These are phyloP conservation scores for Trichonephila clavipes DNA, from an alignment of 1,140 invertebrate genomes.

Conservation along the genomic window DNA sequence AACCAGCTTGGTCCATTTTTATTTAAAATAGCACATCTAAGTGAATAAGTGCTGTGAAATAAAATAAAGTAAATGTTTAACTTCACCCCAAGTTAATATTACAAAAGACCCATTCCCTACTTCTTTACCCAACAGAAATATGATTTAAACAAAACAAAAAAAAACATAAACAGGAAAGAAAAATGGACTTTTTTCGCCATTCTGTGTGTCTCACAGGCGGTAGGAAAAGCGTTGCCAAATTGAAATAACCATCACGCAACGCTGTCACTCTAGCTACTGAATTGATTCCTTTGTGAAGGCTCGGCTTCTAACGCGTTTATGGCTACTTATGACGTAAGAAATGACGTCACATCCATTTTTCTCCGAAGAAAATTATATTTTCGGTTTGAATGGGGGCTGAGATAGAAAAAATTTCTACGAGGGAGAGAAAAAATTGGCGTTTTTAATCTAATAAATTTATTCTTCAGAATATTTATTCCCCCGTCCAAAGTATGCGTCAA, in stretches of 20 bases:
- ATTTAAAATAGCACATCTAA: too few species aligned
- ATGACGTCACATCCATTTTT: conserved; percentile 48
- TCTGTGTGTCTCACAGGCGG: background rate
- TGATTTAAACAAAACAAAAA: background rate
- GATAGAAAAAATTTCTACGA: background rate
- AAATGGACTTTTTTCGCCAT: conserved; percentile 31
- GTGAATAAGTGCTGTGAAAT: background rate
- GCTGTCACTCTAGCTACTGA: conserved; percentile 42
- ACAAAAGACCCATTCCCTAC: background rate
- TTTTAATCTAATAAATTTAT: background rate
- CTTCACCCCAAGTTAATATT: background rate
- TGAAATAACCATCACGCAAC: conserved; percentile 57
- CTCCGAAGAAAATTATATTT: conserved; percentile 12
- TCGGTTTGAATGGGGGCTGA: background rate
- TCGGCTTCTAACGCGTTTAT: background rate
- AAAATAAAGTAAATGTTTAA: background rate
- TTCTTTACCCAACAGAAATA: background rate
- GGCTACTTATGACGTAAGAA: background rate
- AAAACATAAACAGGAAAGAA: conserved; percentile 6
- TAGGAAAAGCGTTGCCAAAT: conserved; percentile 39
- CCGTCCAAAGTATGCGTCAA: background rate
- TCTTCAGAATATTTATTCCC: background rate
- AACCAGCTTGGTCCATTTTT: too few species aligned
- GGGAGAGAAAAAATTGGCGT: background rate
- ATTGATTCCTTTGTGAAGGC: conserved; percentile 49